Evolutionary conservation across 2,113 vertebrate genomes (phyloP).

Genomic region (Brachirus orientalis): DNA sequence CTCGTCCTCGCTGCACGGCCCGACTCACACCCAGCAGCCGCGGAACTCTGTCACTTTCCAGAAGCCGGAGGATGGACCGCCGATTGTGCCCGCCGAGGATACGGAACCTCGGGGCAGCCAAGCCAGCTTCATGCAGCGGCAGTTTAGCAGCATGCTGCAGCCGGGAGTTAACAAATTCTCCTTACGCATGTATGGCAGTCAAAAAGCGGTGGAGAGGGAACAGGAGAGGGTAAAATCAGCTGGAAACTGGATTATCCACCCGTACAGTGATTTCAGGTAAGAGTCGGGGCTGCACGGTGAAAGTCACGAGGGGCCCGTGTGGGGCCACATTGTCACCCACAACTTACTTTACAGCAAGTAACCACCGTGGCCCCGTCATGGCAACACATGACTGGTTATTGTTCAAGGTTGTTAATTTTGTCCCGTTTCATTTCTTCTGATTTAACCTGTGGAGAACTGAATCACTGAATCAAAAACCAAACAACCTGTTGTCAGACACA

Average conservation of each 20-base stretch:
- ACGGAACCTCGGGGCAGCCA: slow-evolving; percentile 86
- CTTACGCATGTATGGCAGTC: slow-evolving; percentile 97
- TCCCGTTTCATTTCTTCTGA: background rate
- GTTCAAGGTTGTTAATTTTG: no score
- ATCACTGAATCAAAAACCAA: slow-evolving; percentile 18
- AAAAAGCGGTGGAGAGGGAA: slow-evolving; percentile 94
- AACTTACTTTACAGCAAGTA: slow-evolving; percentile 61
- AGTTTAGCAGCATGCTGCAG: slow-evolving; percentile 95
- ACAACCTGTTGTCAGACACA: slow-evolving; percentile 75
- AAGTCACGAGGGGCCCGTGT: slow-evolving; percentile 42
- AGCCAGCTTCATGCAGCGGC: slow-evolving; percentile 94
- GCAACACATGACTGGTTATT: slow-evolving; percentile 44
- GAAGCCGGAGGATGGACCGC: slow-evolving; percentile 83
- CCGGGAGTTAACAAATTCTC: slow-evolving; percentile 99
- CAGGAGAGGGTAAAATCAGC: slow-evolving; percentile 97
- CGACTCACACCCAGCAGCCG: slow-evolving; percentile 78
- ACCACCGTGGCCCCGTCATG: slow-evolving; percentile 9
- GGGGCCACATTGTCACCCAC: slow-evolving; percentile 50
- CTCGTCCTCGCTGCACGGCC: slow-evolving; percentile 82
- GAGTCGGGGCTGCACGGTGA: slow-evolving; percentile 52
- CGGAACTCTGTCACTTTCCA: slow-evolving; percentile 85
- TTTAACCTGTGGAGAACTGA: slow-evolving; percentile 19
- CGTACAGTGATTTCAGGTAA: slow-evolving; percentile 96
- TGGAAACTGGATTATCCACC: slow-evolving; percentile 98
- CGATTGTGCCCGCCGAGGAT: slow-evolving; percentile 85